Base-by-base conservation (phyloP, 1,140 invertebrate genomes). In the Anastatus disparis region DNA sequence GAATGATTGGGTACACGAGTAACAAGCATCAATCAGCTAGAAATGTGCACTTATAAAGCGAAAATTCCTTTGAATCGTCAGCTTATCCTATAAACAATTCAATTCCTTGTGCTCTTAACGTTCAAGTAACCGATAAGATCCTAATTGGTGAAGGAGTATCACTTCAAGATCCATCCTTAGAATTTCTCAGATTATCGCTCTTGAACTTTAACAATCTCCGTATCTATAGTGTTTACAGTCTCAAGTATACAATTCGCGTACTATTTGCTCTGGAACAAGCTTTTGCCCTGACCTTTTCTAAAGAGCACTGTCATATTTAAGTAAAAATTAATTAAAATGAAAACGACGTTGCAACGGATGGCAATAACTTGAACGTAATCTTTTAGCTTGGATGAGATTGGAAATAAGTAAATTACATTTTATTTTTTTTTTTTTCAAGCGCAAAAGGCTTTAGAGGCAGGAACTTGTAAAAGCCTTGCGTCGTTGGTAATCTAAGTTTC, bases 321-420 rank as follows among this genome's bases (percentile, higher is more conserved):
- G n/a, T 62, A 13, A 35, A 27, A 50, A 50, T 63, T 63, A 63
- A 63, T 63, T 63, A 50, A 63, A 46, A 61, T 17, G 58, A 46
- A n/a, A 31, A 44, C 31, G 55, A 42, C 46, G 46, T 7, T 2
- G 22, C 2, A 24, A 24, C 17, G 17, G 31, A 27, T 35, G 42
- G 59, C 59, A 62, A 46, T 62, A 62, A 62, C 59, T 62, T 46
- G 40, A 46, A n/a, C 24, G 59, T 48, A 62, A 62, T 62, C 46
- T 62, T 42, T 20, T 13, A 22, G 8, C 31, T 29, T 27, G 29
- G n/a, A 8, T 20, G 42, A 62, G 59, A 62, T 62, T 62, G 59
- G 24, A 44, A 62, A 48, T 62, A 62, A 48, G 40, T 29, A 20
- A 62, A 62, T 62, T 62, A 42, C 56, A 26, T n/a, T 35, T 10